Conservation (phyloP, 2,888 invertebrate species). For the Perithous albicinctus region DNA sequence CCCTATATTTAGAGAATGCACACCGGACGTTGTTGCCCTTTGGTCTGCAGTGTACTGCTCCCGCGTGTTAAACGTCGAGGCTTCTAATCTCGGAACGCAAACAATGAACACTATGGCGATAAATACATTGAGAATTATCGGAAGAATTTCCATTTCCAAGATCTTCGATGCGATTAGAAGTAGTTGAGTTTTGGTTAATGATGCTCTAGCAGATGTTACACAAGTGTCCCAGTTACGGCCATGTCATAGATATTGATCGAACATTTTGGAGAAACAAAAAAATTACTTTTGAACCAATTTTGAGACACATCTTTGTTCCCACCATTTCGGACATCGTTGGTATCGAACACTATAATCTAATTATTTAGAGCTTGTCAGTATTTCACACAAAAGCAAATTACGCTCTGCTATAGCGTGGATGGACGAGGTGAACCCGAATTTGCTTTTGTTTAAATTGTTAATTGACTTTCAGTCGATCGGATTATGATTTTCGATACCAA, state of each 20-base stretch:
- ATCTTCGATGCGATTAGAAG: not conserved
- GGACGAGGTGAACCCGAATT: too few species aligned
- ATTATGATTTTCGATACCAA: too few species aligned
- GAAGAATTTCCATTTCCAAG: not conserved
- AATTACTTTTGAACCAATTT: too few species aligned
- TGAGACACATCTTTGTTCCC: too few species aligned
- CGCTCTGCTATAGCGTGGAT: too few species aligned
- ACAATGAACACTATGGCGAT: conserved; percentile 40
- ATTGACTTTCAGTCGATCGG: too few species aligned
- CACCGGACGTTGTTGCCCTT: conserved; percentile 71
- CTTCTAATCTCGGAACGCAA: conserved; percentile 69
- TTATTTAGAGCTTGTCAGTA: too few species aligned
- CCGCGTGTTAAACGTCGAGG: conserved; percentile 26
- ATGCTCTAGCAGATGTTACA: not conserved
- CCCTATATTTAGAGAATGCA: conserved; percentile 72
- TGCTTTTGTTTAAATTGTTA: too few species aligned
- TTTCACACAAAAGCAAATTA: too few species aligned
- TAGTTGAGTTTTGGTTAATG: not conserved
- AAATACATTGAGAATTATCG: conserved; percentile 33
- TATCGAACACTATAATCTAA: too few species aligned
- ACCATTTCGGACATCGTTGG: too few species aligned
- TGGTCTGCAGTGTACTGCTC: conserved; percentile 51
- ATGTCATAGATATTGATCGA: too few species aligned
- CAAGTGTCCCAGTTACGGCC: not conserved
- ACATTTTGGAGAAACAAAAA: not conserved